phyloP scores from a whole-genome alignment of 2,888 invertebrate genomes.

The Pristionchus mayeri region DNA sequence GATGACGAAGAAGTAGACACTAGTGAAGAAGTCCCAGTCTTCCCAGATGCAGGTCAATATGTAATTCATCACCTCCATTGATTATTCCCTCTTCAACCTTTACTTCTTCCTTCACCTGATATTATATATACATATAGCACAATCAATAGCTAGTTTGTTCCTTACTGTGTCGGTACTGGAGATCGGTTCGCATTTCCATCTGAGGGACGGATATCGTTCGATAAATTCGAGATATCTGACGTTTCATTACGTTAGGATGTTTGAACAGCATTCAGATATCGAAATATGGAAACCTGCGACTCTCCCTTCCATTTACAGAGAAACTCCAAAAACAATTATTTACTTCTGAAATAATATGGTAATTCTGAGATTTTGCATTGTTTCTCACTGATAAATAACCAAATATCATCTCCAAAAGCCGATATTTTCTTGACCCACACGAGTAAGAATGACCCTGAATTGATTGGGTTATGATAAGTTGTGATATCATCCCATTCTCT shows the following conservation, averaged over 20 bases:
- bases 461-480: no score
- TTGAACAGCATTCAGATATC: background rate
- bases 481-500: background rate
- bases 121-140: background rate
- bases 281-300: background rate
- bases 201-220: background rate
- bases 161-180: slow-evolving; percentile 13
- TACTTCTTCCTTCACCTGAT: background rate
- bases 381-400: slow-evolving; percentile 55
- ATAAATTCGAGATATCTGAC: background rate
- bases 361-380: background rate
- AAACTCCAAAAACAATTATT: background rate
- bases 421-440: slow-evolving; percentile 59
- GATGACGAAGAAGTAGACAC: slow-evolving; percentile 76
- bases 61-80: slow-evolving; percentile 12
- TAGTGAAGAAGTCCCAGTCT: slow-evolving; percentile 74
- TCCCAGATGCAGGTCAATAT: slow-evolving; percentile 67
- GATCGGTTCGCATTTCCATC: background rate
- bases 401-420: slow-evolving; percentile 52
- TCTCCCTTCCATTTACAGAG: background rate
- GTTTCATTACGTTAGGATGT: no score
- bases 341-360: background rate
- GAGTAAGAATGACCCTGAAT: slow-evolving; percentile 84
- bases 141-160: background rate
- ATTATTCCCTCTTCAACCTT: background rate